These are phyloP conservation scores for Pungitius pungitius DNA, from an alignment of 2,113 vertebrate genomes.

Conservation along the genomic window DNA sequence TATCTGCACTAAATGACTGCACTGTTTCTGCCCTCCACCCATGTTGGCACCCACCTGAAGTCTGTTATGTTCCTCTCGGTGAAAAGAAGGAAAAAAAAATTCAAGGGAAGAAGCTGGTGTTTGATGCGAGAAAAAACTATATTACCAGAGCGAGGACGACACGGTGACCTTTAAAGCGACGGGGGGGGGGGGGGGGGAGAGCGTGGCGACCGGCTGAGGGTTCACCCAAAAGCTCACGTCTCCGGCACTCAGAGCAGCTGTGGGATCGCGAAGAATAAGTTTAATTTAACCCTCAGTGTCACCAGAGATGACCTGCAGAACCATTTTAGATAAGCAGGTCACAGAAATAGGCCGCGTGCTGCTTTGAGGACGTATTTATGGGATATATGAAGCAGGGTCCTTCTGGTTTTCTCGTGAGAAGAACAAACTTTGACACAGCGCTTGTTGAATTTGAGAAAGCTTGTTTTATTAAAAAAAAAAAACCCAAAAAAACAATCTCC, in stretches of 20 bases:
- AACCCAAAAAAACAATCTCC: neutral
- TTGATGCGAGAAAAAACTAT: no score
- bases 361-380: neutral
- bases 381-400: no score
- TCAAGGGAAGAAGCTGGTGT: slow-evolving; percentile 26
- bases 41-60: slow-evolving; percentile 26
- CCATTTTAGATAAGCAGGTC: neutral
- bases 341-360: neutral
- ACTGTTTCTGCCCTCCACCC: neutral
- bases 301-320: neutral
- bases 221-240: neutral
- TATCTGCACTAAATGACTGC: slow-evolving; percentile 55
- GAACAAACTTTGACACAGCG: no score
- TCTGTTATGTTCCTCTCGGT: slow-evolving; percentile 31
- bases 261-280: neutral
- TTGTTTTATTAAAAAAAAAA: no score
- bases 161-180: neutral
- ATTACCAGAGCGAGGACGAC: neutral
- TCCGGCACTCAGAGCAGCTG: neutral
- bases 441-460: no score
- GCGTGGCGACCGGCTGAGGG: no score
- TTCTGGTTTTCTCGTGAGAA: neutral
- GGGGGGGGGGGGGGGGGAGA: neutral
- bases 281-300: neutral
- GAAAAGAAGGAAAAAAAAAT: slow-evolving; percentile 32